Evolutionary conservation across 1,140 invertebrate genomes (phyloP).

Genomic region (Pseudobourletiella spinata): DNA sequence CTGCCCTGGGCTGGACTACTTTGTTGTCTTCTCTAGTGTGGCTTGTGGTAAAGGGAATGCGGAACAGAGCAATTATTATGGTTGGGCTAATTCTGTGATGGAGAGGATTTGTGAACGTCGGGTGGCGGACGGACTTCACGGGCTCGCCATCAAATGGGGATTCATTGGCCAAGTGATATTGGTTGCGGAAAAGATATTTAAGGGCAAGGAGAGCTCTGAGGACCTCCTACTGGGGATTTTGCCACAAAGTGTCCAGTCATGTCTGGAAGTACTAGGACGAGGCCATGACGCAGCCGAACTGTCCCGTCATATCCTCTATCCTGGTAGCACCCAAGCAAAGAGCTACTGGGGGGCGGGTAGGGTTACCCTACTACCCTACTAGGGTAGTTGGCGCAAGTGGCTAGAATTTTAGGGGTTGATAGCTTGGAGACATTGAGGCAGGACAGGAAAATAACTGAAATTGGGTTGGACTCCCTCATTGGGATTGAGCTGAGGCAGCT

Average conservation of each 20-base stretch:
- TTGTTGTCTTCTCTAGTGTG: conserved; percentile 89
- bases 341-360: too few species aligned
- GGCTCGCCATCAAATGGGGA: conserved; percentile 92
- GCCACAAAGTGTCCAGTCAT: conserved; percentile 83
- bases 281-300: too few species aligned
- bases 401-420: too few species aligned
- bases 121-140: conserved; percentile 63
- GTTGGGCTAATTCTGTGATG: conserved; percentile 90
- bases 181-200: conserved; percentile 73
- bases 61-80: conserved; percentile 95
- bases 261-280: too few species aligned
- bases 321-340: too few species aligned
- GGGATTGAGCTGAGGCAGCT: too few species aligned
- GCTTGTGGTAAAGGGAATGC: conserved; percentile 91
- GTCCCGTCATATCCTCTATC: too few species aligned
- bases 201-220: conserved; percentile 69
- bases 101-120: conserved; percentile 84
- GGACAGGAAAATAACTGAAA: too few species aligned
- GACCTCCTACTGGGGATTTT: conserved; percentile 77
- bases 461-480: too few species aligned
- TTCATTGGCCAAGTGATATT: conserved; percentile 91
- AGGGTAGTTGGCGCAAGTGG: too few species aligned
- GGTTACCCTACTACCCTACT: too few species aligned
- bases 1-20: conserved; percentile 49
- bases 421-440: too few species aligned